phyloP scores from a whole-genome alignment of 2,888 invertebrate species.

The Pachycephus smyrnensis region DNA sequence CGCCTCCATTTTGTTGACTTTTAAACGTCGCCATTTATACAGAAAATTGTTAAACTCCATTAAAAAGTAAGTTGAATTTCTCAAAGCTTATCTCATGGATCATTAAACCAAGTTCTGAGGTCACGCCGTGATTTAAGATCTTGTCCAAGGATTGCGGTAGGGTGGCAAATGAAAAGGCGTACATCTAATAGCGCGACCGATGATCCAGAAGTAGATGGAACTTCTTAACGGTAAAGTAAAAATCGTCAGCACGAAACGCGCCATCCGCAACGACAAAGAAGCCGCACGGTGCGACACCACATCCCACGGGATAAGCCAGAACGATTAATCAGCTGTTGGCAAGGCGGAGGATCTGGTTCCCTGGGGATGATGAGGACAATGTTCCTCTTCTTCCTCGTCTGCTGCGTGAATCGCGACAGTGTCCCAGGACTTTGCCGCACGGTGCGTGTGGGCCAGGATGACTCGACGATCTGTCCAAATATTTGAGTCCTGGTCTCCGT shows the following conservation, averaged over 20 bases:
- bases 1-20: not conserved
- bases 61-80: not conserved
- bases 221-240: conserved; percentile 51
- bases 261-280: conserved; percentile 60
- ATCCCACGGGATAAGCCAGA: conserved; percentile 53
- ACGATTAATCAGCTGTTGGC: conserved; percentile 68
- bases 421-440: not conserved
- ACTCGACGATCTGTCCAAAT: conserved; percentile 61
- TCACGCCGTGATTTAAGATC: not conserved
- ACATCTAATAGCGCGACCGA: not conserved
- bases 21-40: not conserved
- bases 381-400: conserved; percentile 48
- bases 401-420: conserved; percentile 25
- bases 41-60: not conserved
- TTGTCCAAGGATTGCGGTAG: not conserved
- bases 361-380: conserved; percentile 49
- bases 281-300: conserved; percentile 58
- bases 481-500: conserved; percentile 44
- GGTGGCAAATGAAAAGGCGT: not conserved
- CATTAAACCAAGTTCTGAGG: not conserved
- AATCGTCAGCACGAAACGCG: conserved; percentile 53
- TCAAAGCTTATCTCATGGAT: not conserved
- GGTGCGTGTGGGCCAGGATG: conserved; percentile 48
- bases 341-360: conserved; percentile 58
- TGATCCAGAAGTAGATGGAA: not conserved